Evolutionary conservation across 1,140 invertebrate species (phyloP).

Genomic region (Atta colombica): DNA sequence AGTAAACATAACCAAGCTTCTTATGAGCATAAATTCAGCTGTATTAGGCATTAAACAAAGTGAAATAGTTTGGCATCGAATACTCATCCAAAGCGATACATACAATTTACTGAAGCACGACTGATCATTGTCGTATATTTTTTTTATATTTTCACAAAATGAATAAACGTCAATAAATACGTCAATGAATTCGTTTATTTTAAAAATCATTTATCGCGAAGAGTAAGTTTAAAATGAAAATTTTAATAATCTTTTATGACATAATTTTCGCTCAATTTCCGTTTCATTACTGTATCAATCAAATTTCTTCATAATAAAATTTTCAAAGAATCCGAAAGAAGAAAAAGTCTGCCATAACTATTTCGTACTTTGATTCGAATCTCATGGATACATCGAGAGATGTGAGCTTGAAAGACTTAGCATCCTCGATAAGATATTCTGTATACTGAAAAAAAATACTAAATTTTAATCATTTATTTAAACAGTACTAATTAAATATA

Average conservation of each 20-base stretch:
- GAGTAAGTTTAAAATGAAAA: conserved; percentile 7
- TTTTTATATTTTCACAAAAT: conserved; percentile 10
- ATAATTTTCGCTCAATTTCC: background rate
- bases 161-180: background rate
- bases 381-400: background rate
- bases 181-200: background rate
- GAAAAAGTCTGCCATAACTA: background rate
- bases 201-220: background rate
- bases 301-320: conserved; percentile 28
- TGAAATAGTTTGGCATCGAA: conserved; percentile 63
- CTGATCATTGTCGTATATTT: background rate
- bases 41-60: conserved; percentile 53
- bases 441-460: background rate
- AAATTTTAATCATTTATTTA: no score
- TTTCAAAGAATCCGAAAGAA: background rate
- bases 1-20: conserved; percentile 70
- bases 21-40: conserved; percentile 67
- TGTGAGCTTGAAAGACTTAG: background rate
- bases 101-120: background rate
- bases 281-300: background rate
- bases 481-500: no score
- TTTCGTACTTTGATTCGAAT: background rate
- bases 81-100: conserved; percentile 5
- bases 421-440: conserved; percentile 30
- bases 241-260: background rate